Percentiles rank a stretch among this genome's conserved stretches.
Evolutionary conservation across 2,797 vertebrate genomes (phyloP).

Genomic region (Sebastolobus altivelis): DNA sequence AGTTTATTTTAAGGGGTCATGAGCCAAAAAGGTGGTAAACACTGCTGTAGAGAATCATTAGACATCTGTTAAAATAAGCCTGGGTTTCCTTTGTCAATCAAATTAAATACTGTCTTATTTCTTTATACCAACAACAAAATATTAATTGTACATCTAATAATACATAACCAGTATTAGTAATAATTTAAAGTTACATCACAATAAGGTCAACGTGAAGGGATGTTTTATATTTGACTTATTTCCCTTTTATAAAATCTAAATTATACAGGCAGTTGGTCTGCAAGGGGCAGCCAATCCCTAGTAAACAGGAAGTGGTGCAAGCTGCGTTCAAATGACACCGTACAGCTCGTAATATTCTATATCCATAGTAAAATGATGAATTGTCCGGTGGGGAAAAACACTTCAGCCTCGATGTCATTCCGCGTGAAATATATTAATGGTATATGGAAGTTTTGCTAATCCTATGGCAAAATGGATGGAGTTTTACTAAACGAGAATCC

Average conservation of each 20-base stretch:
- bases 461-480: accelerated
- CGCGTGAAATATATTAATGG: accelerated
- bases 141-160: not conserved
- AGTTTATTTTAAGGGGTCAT: not conserved
- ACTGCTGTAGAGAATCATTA: not conserved
- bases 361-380: accelerated
- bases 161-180: not conserved
- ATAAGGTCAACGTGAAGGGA: no score
- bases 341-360: accelerated
- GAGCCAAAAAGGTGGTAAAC: not conserved
- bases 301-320: not conserved
- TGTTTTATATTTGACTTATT: not conserved
- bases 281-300: slow-evolving; percentile 7
- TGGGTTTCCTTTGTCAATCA: not conserved
- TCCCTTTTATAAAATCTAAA: not conserved
- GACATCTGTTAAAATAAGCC: not conserved
- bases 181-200: not conserved
- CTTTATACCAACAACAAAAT: not conserved
- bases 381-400: accelerated
- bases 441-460: accelerated
- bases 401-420: accelerated
- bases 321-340: accelerated
- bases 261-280: not conserved
- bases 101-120: not conserved
- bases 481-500: accelerated